A percentile compares a stretch with the other conserved stretches of the same genome.
phyloP scores from a whole-genome alignment of 2,113 vertebrate genomes.

The Dasyornis broadbenti region DNA sequence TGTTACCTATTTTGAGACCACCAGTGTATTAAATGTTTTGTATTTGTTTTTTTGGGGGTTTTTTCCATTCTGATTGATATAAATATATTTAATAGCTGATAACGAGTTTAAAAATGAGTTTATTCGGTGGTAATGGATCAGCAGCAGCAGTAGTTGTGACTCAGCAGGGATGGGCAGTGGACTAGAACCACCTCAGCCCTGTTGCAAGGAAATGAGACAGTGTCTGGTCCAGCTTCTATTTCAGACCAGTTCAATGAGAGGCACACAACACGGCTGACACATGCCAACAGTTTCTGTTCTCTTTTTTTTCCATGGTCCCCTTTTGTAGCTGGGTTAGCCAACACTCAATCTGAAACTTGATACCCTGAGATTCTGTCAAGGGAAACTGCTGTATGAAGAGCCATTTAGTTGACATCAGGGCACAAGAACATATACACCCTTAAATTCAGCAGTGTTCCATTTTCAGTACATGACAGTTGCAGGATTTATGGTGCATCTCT shows the following conservation, averaged over 20 bases:
- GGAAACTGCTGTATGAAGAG: neutral
- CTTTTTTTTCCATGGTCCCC: neutral
- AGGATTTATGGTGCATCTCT: neutral
- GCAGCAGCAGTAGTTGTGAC: neutral
- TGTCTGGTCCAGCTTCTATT: neutral
- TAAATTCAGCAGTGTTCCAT: neutral
- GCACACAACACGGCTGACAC: neutral
- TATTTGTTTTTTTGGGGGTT: accelerated
- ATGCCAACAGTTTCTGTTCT: neutral
- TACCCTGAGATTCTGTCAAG: neutral
- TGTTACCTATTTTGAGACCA: neutral
- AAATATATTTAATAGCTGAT: neutral
- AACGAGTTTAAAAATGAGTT: neutral
- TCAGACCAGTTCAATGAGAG: neutral
- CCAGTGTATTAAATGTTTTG: accelerated
- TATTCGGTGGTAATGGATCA: neutral
- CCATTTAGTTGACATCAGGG: neutral
- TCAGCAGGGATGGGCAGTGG: neutral
- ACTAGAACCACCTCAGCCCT: neutral
- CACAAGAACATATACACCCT: neutral
- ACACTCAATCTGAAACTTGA: neutral
- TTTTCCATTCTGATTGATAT: neutral
- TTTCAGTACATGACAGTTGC: neutral
- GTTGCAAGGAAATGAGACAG: neutral
- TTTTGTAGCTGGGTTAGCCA: neutral